Conservation (phyloP, 2,797 vertebrate genomes). For the Kryptolebias ocellatus region DNA sequence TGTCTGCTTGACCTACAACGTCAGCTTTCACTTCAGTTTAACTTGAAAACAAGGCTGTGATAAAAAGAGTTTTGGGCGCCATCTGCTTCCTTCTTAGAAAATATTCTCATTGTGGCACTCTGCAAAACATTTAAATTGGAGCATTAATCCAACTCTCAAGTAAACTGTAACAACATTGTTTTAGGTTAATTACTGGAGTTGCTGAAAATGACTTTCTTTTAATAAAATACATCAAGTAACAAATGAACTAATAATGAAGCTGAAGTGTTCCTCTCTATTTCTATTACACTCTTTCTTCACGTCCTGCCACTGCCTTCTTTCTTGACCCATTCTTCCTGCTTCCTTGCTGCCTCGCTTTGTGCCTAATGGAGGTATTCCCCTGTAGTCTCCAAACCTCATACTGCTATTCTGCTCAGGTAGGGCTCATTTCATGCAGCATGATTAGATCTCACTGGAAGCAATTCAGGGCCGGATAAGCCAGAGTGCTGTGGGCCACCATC, state of each 20-base stretch:
- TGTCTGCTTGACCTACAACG: conserved; percentile 1
- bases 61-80: background rate
- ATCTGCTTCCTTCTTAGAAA: background rate
- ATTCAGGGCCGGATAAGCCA: conserved; percentile 70
- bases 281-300: conserved; percentile 14
- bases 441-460: conserved; percentile 81
- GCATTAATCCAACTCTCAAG: background rate
- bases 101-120: background rate
- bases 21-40: conserved; percentile 18
- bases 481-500: conserved; percentile 63
- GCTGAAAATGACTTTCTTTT: too few species aligned
- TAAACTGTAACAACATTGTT: conserved; percentile 3
- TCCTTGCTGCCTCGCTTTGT: conserved; percentile 37
- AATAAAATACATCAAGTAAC: background rate
- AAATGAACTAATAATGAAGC: conserved; percentile 8
- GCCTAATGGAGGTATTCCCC: conserved; percentile 73
- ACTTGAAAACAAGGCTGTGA: background rate
- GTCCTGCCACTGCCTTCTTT: conserved; percentile 20
- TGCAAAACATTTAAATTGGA: conserved; percentile 9
- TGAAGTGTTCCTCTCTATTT: conserved; percentile 20
- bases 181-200: too few species aligned
- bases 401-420: conserved; percentile 69
- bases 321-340: conserved; percentile 50
- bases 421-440: conserved; percentile 78
- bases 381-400: conserved; percentile 56